Base-by-base conservation (phyloP, 2,113 vertebrate genomes). In the Platysteira castanea region DNA sequence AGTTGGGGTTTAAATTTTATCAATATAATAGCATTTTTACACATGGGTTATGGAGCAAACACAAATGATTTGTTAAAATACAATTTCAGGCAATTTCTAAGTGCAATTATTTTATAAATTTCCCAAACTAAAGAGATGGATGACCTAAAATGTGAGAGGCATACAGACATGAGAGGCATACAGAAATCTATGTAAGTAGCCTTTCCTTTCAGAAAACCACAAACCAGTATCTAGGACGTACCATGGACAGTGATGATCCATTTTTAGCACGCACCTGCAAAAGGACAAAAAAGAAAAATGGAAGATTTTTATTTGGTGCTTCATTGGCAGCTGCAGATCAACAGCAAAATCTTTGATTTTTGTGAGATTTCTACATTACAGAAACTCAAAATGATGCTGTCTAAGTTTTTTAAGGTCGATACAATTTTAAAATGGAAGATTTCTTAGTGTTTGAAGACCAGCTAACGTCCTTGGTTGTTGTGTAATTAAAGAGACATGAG, bases 181-280 rank as follows among this genome's bases (percentile, higher is more conserved):
- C 13, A 63, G 27, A 71, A 84, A 74, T 18, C 12, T 9, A 52
- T 28, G 20, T n/a, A 41, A 91, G 46, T 24, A 77, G 19, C 30
- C 41, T 68, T 76, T 61, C 28, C 54, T 63, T 67, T 50, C n/a
- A 41, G 24, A 77, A 89, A 70, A 35, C 24, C 42, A 94, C 68
- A 94, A 87, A 61, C 64, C 41, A 88, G 6, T 54, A 46, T 80
- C 74, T 37, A n/a, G 80, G 31, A 98, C 98, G 88, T 98, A 99
- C 99, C 99, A 99, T 4, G 99, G 99, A 80, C 99, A 99, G 89
- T 99, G 99, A 97, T 99, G 99, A 97, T 99, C 99, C 99, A 99
- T 99, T 98, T 99, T 99, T 94, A 99, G 97, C 84, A 99, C 99
- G 64, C 99, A 99, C 81, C 99, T 99, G 96, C 47, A 97, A 81